Conservation (phyloP, 2,888 invertebrate species). For the Podabrus alpinus region DNA sequence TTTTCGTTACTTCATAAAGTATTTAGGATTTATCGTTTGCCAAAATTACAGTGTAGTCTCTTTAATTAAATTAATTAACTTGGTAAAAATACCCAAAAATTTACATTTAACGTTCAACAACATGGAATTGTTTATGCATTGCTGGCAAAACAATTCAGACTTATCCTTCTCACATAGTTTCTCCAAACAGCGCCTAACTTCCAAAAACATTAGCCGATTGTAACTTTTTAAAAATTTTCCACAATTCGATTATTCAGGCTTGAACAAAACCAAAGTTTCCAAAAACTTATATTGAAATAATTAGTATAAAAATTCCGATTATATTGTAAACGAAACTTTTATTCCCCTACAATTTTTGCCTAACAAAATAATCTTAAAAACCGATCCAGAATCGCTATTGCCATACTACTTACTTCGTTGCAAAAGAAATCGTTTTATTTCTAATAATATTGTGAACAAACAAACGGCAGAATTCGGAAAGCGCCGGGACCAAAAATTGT, state of each 20-base stretch:
- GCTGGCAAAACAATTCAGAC: not conserved
- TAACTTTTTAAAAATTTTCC: not conserved
- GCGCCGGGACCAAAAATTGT: no score
- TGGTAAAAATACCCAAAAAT: not conserved
- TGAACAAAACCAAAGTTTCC: no score
- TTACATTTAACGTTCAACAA: not conserved
- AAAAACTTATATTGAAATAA: no score
- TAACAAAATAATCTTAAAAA: no score
- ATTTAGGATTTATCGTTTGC: not conserved
- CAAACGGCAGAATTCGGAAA: no score
- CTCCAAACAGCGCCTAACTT: not conserved
- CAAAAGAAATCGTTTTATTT: no score
- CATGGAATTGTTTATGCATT: not conserved
- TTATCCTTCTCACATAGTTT: not conserved
- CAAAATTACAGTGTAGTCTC: not conserved
- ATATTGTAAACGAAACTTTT: no score
- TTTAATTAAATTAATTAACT: not conserved
- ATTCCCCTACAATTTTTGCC: no score
- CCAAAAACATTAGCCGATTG: not conserved
- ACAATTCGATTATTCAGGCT: not conserved
- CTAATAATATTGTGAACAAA: no score
- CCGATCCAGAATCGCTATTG: no score
- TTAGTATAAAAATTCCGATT: no score
- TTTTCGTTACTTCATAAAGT: not conserved
- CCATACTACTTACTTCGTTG: no score